Evolutionary conservation across 2,888 invertebrate genomes (phyloP).

Genomic region (Trisateles emortualis): DNA sequence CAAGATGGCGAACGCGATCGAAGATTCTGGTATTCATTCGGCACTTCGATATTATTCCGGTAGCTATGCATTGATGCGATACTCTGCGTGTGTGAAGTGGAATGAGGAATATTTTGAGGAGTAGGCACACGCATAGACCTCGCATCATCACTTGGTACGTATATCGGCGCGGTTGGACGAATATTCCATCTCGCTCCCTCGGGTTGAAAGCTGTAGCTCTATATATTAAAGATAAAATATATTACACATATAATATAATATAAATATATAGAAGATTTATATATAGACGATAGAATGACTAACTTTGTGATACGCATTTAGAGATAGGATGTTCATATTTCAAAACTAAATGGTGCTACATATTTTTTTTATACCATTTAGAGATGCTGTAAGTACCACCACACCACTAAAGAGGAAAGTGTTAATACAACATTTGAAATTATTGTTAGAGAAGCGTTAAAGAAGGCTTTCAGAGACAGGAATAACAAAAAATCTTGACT

Average conservation of each 20-base stretch:
- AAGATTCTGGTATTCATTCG: constrained; percentile 83
- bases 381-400: constrained; percentile 68
- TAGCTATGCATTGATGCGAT: constrained; percentile 86
- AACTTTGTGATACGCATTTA: constrained; percentile 74
- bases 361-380: constrained; percentile 55
- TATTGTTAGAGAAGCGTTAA: constrained; percentile 73
- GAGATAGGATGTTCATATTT: constrained; percentile 78
- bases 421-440: constrained; percentile 60
- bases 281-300: constrained; percentile 51
- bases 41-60: constrained; percentile 82
- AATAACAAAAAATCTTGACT: constrained; percentile 65
- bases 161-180: constrained; percentile 84
- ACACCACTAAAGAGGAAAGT: constrained; percentile 77
- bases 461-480: constrained; percentile 50
- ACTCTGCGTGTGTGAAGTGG: constrained; percentile 82
- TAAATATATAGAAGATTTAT: constrained; percentile 51
- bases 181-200: constrained; percentile 79
- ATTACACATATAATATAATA: constrained; percentile 51
- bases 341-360: constrained; percentile 56
- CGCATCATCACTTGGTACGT: constrained; percentile 78
- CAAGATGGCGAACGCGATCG: constrained; percentile 86
- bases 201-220: constrained; percentile 85
- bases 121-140: constrained; percentile 72
- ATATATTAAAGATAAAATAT: constrained; percentile 58
- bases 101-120: constrained; percentile 80